Conservation (phyloP, 2,888 invertebrate species). For the Eurois occulta region DNA sequence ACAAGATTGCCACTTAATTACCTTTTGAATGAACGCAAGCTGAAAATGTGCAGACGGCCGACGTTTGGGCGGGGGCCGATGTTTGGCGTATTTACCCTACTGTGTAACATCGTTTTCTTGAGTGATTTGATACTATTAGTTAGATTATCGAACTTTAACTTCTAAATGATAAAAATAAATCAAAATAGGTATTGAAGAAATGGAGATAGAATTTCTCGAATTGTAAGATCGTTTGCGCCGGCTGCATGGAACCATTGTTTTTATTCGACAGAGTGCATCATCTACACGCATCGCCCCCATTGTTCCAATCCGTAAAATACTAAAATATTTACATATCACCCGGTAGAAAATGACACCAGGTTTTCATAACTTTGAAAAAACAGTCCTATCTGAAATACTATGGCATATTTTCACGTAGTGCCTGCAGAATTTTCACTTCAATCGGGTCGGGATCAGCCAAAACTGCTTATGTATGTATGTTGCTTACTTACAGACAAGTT, state of each 20-base stretch:
- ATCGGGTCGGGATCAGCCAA: background rate
- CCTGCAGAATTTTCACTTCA: background rate
- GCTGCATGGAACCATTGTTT: constrained; percentile 41
- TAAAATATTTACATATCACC: constrained; percentile 42
- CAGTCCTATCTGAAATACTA: background rate
- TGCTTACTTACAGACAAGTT: background rate
- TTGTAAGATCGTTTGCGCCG: constrained; percentile 5
- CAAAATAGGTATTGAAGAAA: constrained; percentile 25
- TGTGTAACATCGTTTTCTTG: constrained; percentile 28
- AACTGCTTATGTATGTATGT: background rate
- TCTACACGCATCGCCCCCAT: constrained; percentile 53
- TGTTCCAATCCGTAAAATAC: constrained; percentile 67
- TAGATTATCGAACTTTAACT: background rate
- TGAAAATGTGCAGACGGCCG: too few species aligned
- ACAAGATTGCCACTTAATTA: too few species aligned
- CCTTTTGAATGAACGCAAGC: too few species aligned
- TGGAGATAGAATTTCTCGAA: constrained; percentile 28
- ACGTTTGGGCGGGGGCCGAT: too few species aligned
- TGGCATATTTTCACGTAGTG: constrained; percentile 1
- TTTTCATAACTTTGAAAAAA: constrained; percentile 32
- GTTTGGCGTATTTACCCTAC: too few species aligned
- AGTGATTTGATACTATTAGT: constrained; percentile 7
- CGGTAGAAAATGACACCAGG: constrained; percentile 11
- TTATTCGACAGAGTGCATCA: constrained; percentile 35
- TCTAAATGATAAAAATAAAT: constrained; percentile 3